Conservation (phyloP, 1,140 invertebrate species). For the Tyrophagus putrescentiae region DNA sequence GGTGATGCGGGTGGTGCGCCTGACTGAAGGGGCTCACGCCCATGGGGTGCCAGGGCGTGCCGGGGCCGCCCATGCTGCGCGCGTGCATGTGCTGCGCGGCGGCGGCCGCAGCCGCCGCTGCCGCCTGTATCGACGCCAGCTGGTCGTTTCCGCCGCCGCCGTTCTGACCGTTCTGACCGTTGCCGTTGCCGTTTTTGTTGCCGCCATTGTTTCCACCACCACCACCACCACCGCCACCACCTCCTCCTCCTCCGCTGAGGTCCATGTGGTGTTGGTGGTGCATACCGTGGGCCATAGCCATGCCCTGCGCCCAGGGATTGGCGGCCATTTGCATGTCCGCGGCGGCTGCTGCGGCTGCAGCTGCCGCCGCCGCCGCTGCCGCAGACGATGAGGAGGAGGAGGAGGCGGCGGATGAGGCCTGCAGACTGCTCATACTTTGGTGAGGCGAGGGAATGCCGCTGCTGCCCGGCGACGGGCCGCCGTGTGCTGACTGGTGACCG, state of each 20-base stretch:
- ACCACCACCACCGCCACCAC: conserved; percentile 8
- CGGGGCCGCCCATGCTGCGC: not conserved
- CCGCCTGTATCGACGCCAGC: not conserved
- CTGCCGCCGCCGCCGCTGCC: conserved; percentile 17
- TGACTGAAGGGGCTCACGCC: too few relatives aligned
- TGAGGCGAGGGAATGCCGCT: too few relatives aligned
- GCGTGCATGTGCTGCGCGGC: not conserved
- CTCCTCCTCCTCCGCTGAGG: conserved; percentile 20
- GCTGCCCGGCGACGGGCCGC: too few relatives aligned
- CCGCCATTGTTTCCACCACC: not conserved
- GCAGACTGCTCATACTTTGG: too few relatives aligned
- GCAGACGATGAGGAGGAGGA: too few relatives aligned
- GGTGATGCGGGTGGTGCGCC: not conserved
- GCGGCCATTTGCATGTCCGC: conserved; percentile 1
- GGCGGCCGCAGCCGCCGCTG: conserved; percentile 7
- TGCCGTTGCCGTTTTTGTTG: conserved; percentile 6
- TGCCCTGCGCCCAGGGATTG: conserved; percentile 10
- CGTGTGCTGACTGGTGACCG: too few relatives aligned
- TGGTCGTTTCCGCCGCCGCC: too few relatives aligned
- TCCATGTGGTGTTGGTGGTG: not conserved
- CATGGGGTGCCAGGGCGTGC: not conserved
- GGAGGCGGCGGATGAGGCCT: too few relatives aligned
- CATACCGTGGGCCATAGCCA: not conserved
- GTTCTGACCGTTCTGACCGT: not conserved
- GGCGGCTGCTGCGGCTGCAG: conserved; percentile 11